A percentile compares a stretch with the other conserved stretches of the same genome.
Conservation (phyloP, 2,113 vertebrate genomes). For the Aptenodytes forsteri region DNA sequence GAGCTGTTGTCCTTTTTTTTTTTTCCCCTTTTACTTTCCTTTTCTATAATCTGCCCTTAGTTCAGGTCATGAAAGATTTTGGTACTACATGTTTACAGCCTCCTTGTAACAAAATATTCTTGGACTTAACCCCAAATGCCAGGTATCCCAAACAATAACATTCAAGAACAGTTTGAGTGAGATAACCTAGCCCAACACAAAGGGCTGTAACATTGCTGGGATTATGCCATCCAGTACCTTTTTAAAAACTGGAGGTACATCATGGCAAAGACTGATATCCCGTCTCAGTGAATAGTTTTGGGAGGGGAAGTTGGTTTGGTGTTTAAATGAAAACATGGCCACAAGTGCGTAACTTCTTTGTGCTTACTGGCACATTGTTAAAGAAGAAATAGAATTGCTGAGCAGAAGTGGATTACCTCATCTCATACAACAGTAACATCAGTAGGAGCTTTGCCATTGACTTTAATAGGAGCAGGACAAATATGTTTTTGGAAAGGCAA, state of each 20-base stretch:
- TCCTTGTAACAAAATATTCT: neutral
- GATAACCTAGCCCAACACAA: neutral
- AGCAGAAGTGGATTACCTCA: neutral
- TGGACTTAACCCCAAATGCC: neutral
- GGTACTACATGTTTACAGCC: neutral
- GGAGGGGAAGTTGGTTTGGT: neutral
- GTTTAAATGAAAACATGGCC: neutral
- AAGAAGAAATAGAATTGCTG: neutral
- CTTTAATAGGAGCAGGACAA: neutral
- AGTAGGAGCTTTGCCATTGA: neutral
- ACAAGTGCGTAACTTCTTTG: neutral
- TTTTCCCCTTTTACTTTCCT: neutral
- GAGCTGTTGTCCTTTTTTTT: neutral
- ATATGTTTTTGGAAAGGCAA: neutral
- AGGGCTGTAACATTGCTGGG: neutral
- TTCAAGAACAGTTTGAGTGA: neutral
- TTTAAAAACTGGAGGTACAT: neutral
- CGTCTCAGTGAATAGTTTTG: neutral
- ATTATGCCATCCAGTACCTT: neutral
- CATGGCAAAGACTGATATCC: neutral
- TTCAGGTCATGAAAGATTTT: neutral
- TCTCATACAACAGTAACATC: neutral
- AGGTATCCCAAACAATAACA: neutral
- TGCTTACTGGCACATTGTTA: neutral
- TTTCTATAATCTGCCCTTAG: neutral